Conservation (phyloP, 2,797 vertebrate species). For the Rhinoraja longicauda region DNA sequence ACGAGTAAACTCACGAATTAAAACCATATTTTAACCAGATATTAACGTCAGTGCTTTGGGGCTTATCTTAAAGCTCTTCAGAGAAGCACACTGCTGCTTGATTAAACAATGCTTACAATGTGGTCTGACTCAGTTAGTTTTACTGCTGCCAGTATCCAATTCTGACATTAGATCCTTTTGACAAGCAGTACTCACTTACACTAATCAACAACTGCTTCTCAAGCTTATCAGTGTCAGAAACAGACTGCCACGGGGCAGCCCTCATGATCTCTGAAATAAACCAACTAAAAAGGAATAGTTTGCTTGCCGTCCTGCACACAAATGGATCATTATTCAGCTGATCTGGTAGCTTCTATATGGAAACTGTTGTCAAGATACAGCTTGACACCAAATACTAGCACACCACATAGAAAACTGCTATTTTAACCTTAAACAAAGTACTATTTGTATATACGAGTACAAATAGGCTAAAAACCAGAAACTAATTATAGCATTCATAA, state of each 20-base stretch:
- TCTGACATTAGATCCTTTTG: constrained; percentile 10
- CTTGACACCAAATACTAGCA: background rate
- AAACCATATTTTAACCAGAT: background rate
- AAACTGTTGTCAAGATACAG: background rate
- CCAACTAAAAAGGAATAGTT: background rate
- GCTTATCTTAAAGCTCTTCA: background rate
- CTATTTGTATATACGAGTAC: background rate
- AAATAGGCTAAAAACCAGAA: background rate
- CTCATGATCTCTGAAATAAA: background rate
- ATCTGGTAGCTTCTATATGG: background rate
- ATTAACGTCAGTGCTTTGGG: too few species aligned
- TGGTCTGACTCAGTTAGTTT: background rate
- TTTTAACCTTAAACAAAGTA: background rate
- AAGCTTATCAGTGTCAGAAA: background rate
- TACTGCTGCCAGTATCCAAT: background rate
- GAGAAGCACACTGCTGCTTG: background rate
- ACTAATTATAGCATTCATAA: background rate
- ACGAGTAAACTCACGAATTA: background rate
- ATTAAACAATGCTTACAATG: background rate
- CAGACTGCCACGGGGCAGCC: background rate
- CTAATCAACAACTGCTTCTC: constrained; percentile 14
- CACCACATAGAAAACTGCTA: background rate
- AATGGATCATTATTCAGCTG: background rate
- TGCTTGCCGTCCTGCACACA: background rate
- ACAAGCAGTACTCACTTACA: constrained; percentile 34